phyloP scores from a whole-genome alignment of 2,888 invertebrate genomes.

The Lasioglossum malachurum region DNA sequence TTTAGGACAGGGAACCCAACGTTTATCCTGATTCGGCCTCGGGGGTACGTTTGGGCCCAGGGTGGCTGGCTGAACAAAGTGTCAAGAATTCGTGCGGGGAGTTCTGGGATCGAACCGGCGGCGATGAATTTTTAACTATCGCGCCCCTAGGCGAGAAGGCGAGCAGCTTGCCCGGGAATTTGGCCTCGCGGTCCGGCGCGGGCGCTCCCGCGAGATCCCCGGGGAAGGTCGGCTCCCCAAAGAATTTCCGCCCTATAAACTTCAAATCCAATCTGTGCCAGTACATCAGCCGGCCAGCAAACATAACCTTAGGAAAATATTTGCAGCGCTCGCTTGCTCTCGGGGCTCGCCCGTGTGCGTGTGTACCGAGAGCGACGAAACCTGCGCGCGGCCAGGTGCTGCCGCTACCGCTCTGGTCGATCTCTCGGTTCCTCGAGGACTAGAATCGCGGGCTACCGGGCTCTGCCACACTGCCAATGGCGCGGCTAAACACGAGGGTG shows the following conservation, averaged over 20 bases:
- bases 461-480: slow-evolving; percentile 42
- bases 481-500: slow-evolving; percentile 61
- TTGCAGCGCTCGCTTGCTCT: slow-evolving; percentile 67
- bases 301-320: slow-evolving; percentile 82
- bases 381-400: slow-evolving; percentile 57
- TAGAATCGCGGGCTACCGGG: slow-evolving; percentile 42
- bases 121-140: slow-evolving; percentile 59
- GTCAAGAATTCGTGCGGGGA: not conserved
- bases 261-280: slow-evolving; percentile 84
- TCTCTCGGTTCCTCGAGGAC: slow-evolving; percentile 50
- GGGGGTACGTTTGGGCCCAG: not conserved
- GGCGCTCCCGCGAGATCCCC: slow-evolving; percentile 37
- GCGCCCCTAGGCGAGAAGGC: slow-evolving; percentile 14
- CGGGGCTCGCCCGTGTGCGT: slow-evolving; percentile 7
- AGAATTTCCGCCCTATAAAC: slow-evolving; percentile 83
- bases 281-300: slow-evolving; percentile 80
- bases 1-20: not conserved
- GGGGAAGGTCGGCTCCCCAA: slow-evolving; percentile 60
- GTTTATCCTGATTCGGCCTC: not conserved
- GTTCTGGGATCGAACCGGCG: not conserved
- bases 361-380: slow-evolving; percentile 29
- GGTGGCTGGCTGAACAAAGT: not conserved
- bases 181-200: slow-evolving; percentile 41
- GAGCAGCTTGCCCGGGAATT: slow-evolving; percentile 47
- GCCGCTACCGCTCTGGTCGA: slow-evolving; percentile 21